Base-by-base conservation (phyloP, 2,113 vertebrate genomes). In the Elgaria multicarinata region DNA sequence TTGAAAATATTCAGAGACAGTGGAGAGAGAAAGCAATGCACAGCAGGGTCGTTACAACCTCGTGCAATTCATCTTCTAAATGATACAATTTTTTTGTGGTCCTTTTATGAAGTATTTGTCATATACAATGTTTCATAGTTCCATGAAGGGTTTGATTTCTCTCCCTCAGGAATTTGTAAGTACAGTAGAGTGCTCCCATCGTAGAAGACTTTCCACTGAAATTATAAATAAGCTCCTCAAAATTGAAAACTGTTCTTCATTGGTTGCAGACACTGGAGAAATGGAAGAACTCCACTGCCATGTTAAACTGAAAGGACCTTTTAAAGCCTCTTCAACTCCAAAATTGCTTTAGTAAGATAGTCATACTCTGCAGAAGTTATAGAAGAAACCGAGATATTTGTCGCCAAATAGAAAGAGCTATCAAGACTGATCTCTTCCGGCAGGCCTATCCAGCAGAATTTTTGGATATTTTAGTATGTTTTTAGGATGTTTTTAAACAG, bases 81-180 rank as follows among this genome's bases (percentile, higher is more conserved):
- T 81, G 89, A 94, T 90, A 92, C 90, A n/a, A 93, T 91, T 82
- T 82, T 62, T 62, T 62, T 62, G 20, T 2, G 58, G 20, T 62
- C 39, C 74, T 92, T 93, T 71, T 93, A 87, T 92, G 89, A 96
- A 92, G 82, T 93, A 92, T 93, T 95, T 94, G 93, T 96, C 87
- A 90, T 94, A 95, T 95, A 92, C 76, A 89, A 86, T 92, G 62
- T 87, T 96, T 96, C 92, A 86, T 90, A 87, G 89, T 66, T 87
- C 69, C 83, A 46, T 87, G 89, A 92, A 75, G 90, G 31, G 90
- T 95, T 91, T 94, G 89, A 94, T 94, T 89, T 89, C 24, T 66
- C 2, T 94, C 75, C 80, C 78, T 91, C 76, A 78, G 90, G 82
- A 92, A 90, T 94, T 93, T 71, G 89, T 92, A 83, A 87, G 72